These are phyloP conservation scores for Agapornis roseicollis DNA, from an alignment of 2,113 vertebrate genomes.

Conservation along the genomic window DNA sequence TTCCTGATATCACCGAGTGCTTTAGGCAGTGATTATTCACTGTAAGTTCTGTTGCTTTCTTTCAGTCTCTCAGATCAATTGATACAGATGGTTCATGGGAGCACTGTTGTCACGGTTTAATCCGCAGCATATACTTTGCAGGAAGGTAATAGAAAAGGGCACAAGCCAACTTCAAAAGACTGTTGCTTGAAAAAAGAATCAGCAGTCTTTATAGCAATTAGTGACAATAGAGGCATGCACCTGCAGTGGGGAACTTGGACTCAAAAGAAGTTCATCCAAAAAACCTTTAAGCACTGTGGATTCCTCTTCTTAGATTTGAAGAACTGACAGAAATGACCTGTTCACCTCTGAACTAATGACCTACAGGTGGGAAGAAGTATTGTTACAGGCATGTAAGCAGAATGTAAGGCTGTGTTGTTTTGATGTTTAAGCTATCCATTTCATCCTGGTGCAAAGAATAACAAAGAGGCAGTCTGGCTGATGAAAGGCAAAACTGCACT, in stretches of 20 bases:
- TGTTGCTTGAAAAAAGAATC: neutral
- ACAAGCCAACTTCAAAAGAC: conserved; percentile 55
- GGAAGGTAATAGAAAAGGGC: conserved; percentile 33
- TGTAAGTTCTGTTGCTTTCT: neutral
- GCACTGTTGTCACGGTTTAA: conserved; percentile 65
- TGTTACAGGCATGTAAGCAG: conserved; percentile 82
- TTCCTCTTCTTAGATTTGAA: conserved; percentile 64
- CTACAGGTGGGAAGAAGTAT: conserved; percentile 89
- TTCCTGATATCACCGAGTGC: neutral
- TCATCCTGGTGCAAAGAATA: conserved; percentile 74
- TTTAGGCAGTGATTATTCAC: neutral
- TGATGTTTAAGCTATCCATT: conserved; percentile 80
- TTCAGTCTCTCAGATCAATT: neutral
- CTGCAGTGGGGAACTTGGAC: conserved; percentile 78
- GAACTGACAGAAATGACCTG: conserved; percentile 74
- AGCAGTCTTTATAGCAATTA: conserved; percentile 35
- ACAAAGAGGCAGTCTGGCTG: conserved; percentile 64
- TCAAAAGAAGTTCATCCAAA: conserved; percentile 71
- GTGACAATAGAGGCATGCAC: conserved; percentile 82
- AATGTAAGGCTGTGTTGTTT: conserved; percentile 75
- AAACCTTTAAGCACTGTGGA: conserved; percentile 58
- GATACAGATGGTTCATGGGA: neutral
- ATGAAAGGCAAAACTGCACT: conserved; percentile 53
- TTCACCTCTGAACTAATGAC: conserved; percentile 81
- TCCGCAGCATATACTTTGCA: conserved; percentile 23